These are phyloP conservation scores for Charadrius vociferus DNA, from an alignment of 2,113 vertebrate species.

Conservation along the genomic window DNA sequence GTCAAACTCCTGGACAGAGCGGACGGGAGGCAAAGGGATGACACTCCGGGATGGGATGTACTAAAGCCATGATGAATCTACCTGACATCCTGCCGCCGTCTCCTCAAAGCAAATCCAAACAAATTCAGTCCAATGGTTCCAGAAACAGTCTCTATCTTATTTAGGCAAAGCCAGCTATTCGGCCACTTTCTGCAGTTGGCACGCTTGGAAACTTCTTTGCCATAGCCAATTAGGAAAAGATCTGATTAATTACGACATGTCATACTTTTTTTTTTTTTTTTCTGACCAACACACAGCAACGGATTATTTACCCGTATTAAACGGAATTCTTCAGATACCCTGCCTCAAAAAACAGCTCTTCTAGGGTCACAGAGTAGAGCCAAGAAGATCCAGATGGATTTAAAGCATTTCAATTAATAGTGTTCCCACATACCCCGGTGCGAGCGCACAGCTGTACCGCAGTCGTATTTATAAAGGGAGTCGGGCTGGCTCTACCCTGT, in stretches of 20 bases:
- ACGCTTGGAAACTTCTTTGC: background rate
- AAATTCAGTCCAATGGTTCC: background rate
- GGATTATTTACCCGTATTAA: background rate
- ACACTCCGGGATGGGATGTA: background rate
- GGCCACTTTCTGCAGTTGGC: background rate
- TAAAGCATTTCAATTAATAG: background rate
- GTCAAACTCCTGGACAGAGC: background rate
- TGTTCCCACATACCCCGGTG: background rate
- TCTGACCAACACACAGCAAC: background rate
- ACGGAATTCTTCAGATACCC: background rate
- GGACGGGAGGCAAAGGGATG: background rate
- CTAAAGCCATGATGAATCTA: background rate
- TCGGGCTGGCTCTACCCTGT: background rate
- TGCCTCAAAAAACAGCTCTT: background rate
- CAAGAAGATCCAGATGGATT: constrained; percentile 43
- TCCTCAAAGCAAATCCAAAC: background rate
- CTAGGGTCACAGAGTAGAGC: background rate
- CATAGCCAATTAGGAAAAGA: constrained; percentile 30
- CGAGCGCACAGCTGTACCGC: background rate
- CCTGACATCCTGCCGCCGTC: background rate
- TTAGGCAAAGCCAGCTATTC: background rate
- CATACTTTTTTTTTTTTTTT: background rate
- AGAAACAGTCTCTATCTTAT: background rate
- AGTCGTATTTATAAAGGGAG: background rate
- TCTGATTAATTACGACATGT: constrained; percentile 49